Percentiles rank a stretch among this genome's conserved stretches.
phyloP scores from a whole-genome alignment of 2,797 vertebrate species.

The Leucoraja ocellata region DNA sequence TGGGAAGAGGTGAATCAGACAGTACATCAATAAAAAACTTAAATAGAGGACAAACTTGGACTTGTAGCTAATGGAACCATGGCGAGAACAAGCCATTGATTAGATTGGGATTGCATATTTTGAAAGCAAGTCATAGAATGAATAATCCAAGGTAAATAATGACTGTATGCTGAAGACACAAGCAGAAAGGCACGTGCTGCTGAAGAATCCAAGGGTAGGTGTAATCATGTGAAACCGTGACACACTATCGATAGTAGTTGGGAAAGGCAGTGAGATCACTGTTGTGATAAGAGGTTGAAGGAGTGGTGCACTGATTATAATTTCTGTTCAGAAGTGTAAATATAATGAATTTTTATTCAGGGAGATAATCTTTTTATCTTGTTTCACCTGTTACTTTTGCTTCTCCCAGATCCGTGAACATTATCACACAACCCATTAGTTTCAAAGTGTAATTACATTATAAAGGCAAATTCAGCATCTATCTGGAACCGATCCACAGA shows the following conservation, averaged over 20 bases:
- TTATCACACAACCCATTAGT: not conserved
- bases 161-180: not conserved
- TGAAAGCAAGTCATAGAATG: not conserved
- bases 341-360: not conserved
- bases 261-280: constrained; percentile 10
- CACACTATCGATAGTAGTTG: not conserved
- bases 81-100: not conserved
- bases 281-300: not conserved
- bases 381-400: not conserved
- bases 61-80: not conserved
- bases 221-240: not conserved
- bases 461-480: not conserved
- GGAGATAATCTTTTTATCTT: not conserved
- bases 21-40: not conserved
- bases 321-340: not conserved
- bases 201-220: not conserved
- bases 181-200: not conserved
- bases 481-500: not conserved
- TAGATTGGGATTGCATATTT: not conserved
- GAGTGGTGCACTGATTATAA: not conserved
- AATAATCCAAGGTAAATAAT: not conserved
- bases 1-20: no score
- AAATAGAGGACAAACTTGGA: not conserved
- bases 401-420: not conserved
- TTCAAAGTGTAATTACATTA: not conserved